Percentiles rank a stretch among this genome's conserved stretches.
These are phyloP conservation scores for Platichthys stellatus DNA, from an alignment of 2,113 vertebrate genomes.

Conservation along the genomic window DNA sequence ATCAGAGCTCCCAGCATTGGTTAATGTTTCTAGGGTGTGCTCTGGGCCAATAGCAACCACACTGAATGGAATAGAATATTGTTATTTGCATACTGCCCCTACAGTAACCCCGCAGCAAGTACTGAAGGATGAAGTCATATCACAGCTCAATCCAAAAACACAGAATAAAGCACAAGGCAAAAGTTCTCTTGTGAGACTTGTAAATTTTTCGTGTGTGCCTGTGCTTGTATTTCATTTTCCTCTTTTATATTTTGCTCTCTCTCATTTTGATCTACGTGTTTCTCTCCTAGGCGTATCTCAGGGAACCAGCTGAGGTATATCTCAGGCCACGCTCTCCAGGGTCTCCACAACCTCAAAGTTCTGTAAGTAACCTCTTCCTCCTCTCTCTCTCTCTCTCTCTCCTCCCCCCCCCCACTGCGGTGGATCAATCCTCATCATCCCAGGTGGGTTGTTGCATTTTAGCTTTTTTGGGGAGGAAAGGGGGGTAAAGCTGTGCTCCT, in stretches of 20 bases:
- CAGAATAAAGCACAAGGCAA: conserved; percentile 47
- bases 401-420: not conserved
- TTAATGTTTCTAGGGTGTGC: conserved; percentile 60
- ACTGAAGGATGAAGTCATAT: conserved; percentile 67
- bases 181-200: conserved; percentile 47
- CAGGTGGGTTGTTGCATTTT: conserved; percentile 49
- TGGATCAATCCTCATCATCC: conserved; percentile 39
- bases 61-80: conserved; percentile 62
- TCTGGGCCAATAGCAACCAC: conserved; percentile 65
- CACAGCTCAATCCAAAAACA: conserved; percentile 49
- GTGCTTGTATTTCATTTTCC: conserved; percentile 41
- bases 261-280: conserved; percentile 40
- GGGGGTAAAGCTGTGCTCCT: conserved; percentile 37
- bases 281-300: conserved; percentile 88
- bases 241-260: conserved; percentile 24
- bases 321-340: conserved; percentile 87
- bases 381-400: not conserved
- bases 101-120: conserved; percentile 64
- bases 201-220: conserved; percentile 19
- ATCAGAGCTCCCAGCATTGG: conserved; percentile 56
- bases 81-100: conserved; percentile 73
- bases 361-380: conserved; percentile 86
- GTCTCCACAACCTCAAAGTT: conserved; percentile 93
- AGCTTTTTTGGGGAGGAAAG: not conserved
- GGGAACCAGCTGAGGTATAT: conserved; percentile 94